Base-by-base conservation (phyloP, 2,888 invertebrate genomes). In the Archaeoteleia sp. region DNA sequence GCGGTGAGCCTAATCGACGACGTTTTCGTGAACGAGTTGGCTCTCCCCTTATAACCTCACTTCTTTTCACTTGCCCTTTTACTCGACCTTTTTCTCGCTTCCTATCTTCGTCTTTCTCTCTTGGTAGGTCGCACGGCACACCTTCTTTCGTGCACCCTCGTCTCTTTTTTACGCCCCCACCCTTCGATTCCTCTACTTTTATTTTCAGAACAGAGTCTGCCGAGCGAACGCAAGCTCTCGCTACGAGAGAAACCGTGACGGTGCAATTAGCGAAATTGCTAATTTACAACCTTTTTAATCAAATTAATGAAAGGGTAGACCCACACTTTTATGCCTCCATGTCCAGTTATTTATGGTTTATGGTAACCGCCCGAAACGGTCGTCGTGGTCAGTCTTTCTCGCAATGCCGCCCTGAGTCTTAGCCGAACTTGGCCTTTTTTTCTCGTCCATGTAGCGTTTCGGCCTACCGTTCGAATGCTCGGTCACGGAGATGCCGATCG, bases 311-410 rank as follows among this genome's bases (percentile, higher is more conserved):
- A 61, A 68, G 68, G 70, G 71, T 72, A 70, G 69, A 45, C 45
- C 53, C 39, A 35, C 63, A 63, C 70, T 70, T 76, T 72, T 73
- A 74, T 71, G 71, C 53, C 63, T 54, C 66, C 46, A 68, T 63
- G 10, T 43, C 63, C 67, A 72, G 71, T 75, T 77, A 77, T 77
- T 76, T 76, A 74, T 71, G 72, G 75, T 77, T 76, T 75, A 76
- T 73, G 74, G 74, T 71, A 75, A 74, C 71, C 70, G 75, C 35
- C 66, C 66, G 67, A 74, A 74, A 77, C 72, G 42, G 53, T 63
- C 43, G 29, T 29, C 32, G 39, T 27, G 34, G 15, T 55, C 35
- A 13, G 32, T 32, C 20, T 42, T 42, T 42, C 13, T 42, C 27
- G 17, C 29, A 40, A 23, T 27, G 42, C 42, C 42, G 42, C 40